Evolutionary conservation across 2,113 vertebrate genomes (phyloP).

Genomic region (Phodopus roborovskii): DNA sequence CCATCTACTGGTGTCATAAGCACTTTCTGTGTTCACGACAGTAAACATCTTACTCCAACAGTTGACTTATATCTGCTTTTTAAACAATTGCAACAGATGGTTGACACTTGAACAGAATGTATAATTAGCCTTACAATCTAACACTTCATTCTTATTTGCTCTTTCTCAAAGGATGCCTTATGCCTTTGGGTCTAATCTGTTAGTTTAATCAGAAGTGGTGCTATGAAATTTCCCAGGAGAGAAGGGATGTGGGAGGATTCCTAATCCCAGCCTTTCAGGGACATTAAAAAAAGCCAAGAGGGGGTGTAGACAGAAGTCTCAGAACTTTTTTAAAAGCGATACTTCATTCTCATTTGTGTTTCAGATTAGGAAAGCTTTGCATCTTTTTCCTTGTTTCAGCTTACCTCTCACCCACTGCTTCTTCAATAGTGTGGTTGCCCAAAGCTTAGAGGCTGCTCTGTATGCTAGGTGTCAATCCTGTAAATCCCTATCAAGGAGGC

Average conservation of each 20-base stretch:
- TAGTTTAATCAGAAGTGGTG: constrained; percentile 72
- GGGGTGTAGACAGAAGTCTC: constrained; percentile 62
- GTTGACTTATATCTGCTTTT: constrained; percentile 67
- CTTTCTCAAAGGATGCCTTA: constrained; percentile 73
- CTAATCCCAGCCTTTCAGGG: constrained; percentile 63
- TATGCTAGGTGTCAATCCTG: not conserved
- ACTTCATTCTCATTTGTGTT: constrained; percentile 51
- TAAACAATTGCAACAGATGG: constrained; percentile 77
- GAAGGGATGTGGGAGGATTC: constrained; percentile 73
- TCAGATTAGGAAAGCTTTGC: constrained; percentile 41
- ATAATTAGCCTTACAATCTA: constrained; percentile 74
- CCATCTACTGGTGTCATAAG: constrained; percentile 17
- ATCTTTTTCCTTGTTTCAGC: not conserved
- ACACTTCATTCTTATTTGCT: constrained; percentile 78
- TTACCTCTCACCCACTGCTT: not conserved
- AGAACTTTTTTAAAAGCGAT: constrained; percentile 41
- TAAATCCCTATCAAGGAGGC: not conserved
- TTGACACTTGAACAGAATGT: constrained; percentile 75
- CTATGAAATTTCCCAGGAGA: constrained; percentile 66
- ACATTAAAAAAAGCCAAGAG: constrained; percentile 64
- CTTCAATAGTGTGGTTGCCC: not conserved
- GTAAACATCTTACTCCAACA: constrained; percentile 68
- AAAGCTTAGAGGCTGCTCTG: not conserved
- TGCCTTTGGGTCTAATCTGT: constrained; percentile 76
- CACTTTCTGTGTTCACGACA: constrained; percentile 63